Evolutionary conservation across 53 echinoderm and acorn worm genomes (phyloP), one percentile per base, ranked within the genome.

Genomic region (Henricia sp.): DNA sequence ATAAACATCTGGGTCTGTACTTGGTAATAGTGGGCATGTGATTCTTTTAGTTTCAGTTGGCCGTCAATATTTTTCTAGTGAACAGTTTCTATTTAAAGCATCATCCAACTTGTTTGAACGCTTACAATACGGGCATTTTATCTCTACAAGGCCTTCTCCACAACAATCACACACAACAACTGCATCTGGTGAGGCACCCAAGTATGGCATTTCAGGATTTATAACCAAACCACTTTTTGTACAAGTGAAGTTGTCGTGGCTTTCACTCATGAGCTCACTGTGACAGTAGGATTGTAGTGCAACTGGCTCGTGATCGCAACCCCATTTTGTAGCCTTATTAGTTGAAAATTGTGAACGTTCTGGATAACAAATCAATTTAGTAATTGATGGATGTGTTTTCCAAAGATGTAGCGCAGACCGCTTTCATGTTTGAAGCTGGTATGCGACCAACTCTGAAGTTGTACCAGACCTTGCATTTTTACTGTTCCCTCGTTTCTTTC

Each of bases 181-280:
- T 26, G 52, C 69, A 70, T 83, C 84, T 13, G 84, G 84, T 23
- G 84, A 83, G 46, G 84, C 84, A 46, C 84, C 84, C 23, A 83
- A 6, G 36, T 48, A 43, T 63, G 84, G 84, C 51, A 14, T 30
- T 28, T 63, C 51, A 21, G 50, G 52, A 35, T 83, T 12, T 17
- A 83, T 13, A 30, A 44, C 5, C 48, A 83, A 38, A 14, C 84
- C 84, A 50, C 68, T 43, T 25, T 83, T 70, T 52, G 26, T 43
- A 46, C 28, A 13, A 20, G 16, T 21, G 42, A 82, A 82, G 8
- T 66, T 19, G 6, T 82, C 46, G 67, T 82, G 83, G n/a, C 42
- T 57, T 58, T 29, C 46, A 46, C 42, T 38, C 65, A 37, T 55
- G 21, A 33, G 0, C 21, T 86, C n/a, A 23, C n/a, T n/a, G n/a